Evolutionary conservation across 2,113 vertebrate species (phyloP), one percentile per base, ranked within the genome.

Genomic region (Nansenia antarctica): DNA sequence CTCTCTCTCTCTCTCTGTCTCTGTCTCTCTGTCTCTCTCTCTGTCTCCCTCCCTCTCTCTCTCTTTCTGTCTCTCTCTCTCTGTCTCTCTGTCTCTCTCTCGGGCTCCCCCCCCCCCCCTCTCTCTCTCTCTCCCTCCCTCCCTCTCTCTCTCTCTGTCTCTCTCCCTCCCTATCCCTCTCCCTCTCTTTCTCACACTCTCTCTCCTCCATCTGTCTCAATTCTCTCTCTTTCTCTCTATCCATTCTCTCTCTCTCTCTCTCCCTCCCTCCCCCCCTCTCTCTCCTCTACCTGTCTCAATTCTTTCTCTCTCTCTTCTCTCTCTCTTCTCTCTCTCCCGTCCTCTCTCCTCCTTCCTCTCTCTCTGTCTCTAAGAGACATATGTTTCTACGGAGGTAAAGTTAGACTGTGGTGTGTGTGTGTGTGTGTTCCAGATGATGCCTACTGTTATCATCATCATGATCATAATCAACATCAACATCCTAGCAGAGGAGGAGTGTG

Each of bases 221-320:
- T 47, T 6, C 35, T 29, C 12, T 35, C 8, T 59, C 12, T 59
- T 6, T 37, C 20, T 45, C 24, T 42, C 20, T 42, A 39, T 63
- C 34, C 15, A 22, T 45, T 52, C 45, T 52, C 15, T 15, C 27
- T 42, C 12, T 39, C 55, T 39, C 22, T 3, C 29, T 60, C 24
- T 49, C 22, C 57, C 7, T 18, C 27, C 11, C 8, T 14, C 61
- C 9, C 31, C 5, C 8, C 11, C 15, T 61, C 18, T 37, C 31
- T 5, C 9, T 22, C 32, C n/a, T 42, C 26, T 39, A 47, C 42
- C 65, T 18, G n/a, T 45, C 12, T 74, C 76, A n/a, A n/a, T n/a
- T n/a, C n/a, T 73, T 69, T 70, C 68, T 76, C 37, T 70, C 81
- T 85, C 26, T 26, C 27, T 32, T 18, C 27, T 42, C 12, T 39